Percentiles rank a stretch among this genome's conserved stretches.
phyloP scores from a whole-genome alignment of 64 coral and sea anemone species.

The Pocillopora verrucosa region DNA sequence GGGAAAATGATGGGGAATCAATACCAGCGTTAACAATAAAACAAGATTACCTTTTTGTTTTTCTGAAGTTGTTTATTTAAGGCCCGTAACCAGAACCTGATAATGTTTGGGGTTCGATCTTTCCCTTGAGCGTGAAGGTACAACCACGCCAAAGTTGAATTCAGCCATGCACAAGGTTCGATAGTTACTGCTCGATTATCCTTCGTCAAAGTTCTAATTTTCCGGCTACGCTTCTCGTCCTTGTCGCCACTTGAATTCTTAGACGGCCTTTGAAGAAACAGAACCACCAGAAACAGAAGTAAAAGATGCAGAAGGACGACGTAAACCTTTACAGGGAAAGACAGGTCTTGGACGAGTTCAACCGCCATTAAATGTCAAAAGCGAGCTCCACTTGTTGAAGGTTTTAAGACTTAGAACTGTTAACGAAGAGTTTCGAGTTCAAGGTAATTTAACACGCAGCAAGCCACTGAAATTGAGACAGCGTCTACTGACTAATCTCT shows the following conservation, averaged over 20 bases:
- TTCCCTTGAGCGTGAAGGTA: conserved; percentile 51
- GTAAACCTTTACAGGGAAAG: conserved; percentile 55
- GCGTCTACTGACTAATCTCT: background rate
- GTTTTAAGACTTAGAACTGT: background rate
- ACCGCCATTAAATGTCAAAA: background rate
- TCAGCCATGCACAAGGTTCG: conserved; percentile 85
- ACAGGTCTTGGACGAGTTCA: conserved; percentile 18
- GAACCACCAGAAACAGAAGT: conserved; percentile 41
- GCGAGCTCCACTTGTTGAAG: background rate
- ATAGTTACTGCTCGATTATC: conserved; percentile 69
- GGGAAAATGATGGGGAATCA: background rate
- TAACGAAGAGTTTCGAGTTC: background rate
- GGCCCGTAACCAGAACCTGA: conserved; percentile 70
- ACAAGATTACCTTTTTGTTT: conserved; percentile 63
- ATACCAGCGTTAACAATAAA: background rate
- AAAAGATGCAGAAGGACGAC: conserved; percentile 46
- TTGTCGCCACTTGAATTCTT: background rate
- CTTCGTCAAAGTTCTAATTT: conserved; percentile 39
- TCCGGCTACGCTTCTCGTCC: background rate
- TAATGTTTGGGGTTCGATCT: conserved; percentile 54
- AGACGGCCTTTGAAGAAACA: conserved; percentile 22
- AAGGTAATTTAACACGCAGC: conserved; percentile 20
- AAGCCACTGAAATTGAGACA: conserved; percentile 18
- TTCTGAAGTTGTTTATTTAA: conserved; percentile 76
- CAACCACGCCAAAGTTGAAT: conserved; percentile 74